These are phyloP conservation scores for Salminus brasiliensis DNA, from an alignment of 2,113 vertebrate species.

Conservation along the genomic window DNA sequence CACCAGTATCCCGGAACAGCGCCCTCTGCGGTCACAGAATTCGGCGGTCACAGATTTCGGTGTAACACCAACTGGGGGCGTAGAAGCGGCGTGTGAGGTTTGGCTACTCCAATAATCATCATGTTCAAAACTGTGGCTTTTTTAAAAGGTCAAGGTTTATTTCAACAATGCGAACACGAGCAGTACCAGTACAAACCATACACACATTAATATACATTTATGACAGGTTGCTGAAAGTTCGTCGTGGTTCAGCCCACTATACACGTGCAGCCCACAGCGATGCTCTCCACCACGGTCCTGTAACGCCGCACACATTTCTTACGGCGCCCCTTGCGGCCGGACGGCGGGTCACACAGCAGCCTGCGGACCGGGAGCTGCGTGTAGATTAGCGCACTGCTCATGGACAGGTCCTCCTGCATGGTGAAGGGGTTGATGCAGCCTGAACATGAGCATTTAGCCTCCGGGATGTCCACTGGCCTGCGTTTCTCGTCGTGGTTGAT, in stretches of 20 bases:
- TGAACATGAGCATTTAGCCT: slow-evolving; percentile 79
- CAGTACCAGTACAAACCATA: neutral
- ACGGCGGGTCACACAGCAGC: slow-evolving; percentile 71
- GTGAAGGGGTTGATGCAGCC: slow-evolving; percentile 88
- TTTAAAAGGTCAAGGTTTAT: too few species aligned
- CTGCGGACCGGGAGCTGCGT: slow-evolving; percentile 83
- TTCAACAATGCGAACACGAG: too few species aligned
- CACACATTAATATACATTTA: neutral
- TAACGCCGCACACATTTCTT: slow-evolving; percentile 72
- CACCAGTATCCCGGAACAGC: too few species aligned
- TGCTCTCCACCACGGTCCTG: slow-evolving; percentile 82
- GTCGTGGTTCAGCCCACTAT: slow-evolving; percentile 82
- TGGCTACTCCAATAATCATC: too few species aligned
- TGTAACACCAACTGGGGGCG: too few species aligned
- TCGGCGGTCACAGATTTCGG: too few species aligned
- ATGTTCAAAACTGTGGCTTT: too few species aligned
- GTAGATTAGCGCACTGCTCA: slow-evolving; percentile 86
- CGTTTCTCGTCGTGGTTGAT: slow-evolving; percentile 82
- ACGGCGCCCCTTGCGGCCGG: slow-evolving; percentile 14
- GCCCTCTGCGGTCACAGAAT: too few species aligned
- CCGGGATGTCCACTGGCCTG: slow-evolving; percentile 80
- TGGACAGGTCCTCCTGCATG: slow-evolving; percentile 85
- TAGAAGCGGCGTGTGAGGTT: too few species aligned
- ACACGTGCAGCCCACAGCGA: slow-evolving; percentile 86
- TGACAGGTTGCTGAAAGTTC: too few species aligned